Percentiles rank a stretch among this genome's conserved stretches.
Evolutionary conservation across 2,888 invertebrate genomes (phyloP).

Genomic region (Beris chalybata): DNA sequence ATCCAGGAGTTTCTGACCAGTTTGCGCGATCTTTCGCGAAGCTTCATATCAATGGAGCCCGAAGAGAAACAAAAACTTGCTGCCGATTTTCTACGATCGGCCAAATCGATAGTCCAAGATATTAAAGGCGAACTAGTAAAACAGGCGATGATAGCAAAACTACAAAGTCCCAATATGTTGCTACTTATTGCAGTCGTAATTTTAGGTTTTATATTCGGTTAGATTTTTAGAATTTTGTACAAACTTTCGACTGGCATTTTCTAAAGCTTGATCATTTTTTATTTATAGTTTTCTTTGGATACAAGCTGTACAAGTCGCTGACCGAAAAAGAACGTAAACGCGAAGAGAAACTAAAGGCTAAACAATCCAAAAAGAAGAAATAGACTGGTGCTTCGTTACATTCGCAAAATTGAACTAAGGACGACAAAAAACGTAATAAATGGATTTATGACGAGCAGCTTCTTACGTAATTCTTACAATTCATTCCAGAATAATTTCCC

Average conservation of each 20-base stretch:
- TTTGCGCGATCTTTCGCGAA: constrained; percentile 13
- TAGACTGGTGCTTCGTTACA: constrained; percentile 45
- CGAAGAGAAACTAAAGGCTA: constrained; percentile 75
- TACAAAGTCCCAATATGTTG: constrained; percentile 8
- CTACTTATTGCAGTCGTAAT: constrained; percentile 27
- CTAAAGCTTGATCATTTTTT: background rate
- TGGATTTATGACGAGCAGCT: background rate
- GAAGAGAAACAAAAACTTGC: constrained; percentile 32
- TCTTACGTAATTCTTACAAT: background rate
- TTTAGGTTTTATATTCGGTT: constrained; percentile 36
- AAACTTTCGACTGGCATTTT: constrained; percentile 5
- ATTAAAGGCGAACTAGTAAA: constrained; percentile 19
- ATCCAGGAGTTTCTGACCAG: constrained; percentile 1
- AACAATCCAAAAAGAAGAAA: constrained; percentile 76
- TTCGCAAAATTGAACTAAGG: background rate
- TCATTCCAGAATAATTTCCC: constrained; percentile 4
- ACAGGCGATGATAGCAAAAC: constrained; percentile 10
- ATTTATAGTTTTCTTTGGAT: constrained; percentile 73
- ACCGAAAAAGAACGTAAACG: constrained; percentile 70
- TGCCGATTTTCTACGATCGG: constrained; percentile 27
- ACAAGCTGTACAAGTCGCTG: constrained; percentile 74
- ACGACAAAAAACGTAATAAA: background rate
- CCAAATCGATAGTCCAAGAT: constrained; percentile 12
- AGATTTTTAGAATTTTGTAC: constrained; percentile 3
- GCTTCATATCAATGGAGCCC: constrained; percentile 12